Evolutionary conservation across 2,888 invertebrate species (phyloP), one percentile per base, ranked within the genome.

Genomic region (Napeogenes inachia): DNA sequence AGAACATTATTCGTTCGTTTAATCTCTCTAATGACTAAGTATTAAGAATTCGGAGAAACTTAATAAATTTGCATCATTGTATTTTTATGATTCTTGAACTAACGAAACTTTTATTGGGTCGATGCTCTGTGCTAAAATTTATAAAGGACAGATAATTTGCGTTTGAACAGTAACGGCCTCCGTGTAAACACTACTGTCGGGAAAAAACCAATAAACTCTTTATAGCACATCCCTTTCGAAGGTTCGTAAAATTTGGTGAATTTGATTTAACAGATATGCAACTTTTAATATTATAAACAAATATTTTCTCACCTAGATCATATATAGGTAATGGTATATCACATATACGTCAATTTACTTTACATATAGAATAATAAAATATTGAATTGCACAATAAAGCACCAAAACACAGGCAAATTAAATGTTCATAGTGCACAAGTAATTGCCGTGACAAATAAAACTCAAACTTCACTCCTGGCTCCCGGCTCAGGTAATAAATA

Each of bases 361-460:
- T 50, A 47, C 55, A 62, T 57, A 55, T 58, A 13, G 33, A 12
- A 30, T 33, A 59, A 66, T 66, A 62, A 58, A 62, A 60, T 53
- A 60, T 60, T n/a, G 47, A 32, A 64, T 60, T 45, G 13, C 45
- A 30, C 32, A 62, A 13, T 60, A 58, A 66, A 62, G 56, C 46
- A 13, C 54, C 47, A 54, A 58, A 61, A 68, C 54, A 71, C 68
- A 70, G 59, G 74, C 72, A 77, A 75, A 78, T 77, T 74, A 73
- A 74, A 75, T 21, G 63, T 68, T 59, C 67, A 59, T 72, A 71
- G 68, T 73, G 71, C 72, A 63, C 32, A 72, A 72, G 73, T 76
- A 79, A 79, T 75, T 77, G 72, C 70, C 73, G 71, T 77, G 69
- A 71, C 73, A 73, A 73, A 74, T 75, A 73, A 74, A 72, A 72